Evolutionary conservation across 2,113 vertebrate species (phyloP).

Genomic region (Etia nguti): DNA sequence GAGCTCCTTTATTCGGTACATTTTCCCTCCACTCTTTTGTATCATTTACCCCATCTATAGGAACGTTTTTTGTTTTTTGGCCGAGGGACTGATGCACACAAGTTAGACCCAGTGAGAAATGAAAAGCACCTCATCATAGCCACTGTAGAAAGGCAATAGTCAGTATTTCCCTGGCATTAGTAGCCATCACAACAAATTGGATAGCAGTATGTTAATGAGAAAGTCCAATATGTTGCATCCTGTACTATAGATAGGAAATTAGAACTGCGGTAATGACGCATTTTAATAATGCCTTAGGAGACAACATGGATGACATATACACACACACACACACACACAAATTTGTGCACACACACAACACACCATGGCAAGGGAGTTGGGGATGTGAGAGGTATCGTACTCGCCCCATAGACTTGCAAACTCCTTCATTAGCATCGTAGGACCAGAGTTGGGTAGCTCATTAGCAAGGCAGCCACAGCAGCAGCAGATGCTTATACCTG

Average conservation of each 20-base stretch:
- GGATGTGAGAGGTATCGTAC: neutral
- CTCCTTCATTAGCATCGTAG: conserved; percentile 29
- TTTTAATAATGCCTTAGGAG: neutral
- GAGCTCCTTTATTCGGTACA: neutral
- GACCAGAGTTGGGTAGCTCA: neutral
- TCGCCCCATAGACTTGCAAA: neutral
- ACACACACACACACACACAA: neutral
- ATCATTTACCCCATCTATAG: neutral
- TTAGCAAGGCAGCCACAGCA: neutral
- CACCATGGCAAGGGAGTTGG: neutral
- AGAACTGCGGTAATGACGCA: neutral
- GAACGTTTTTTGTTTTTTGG: neutral
- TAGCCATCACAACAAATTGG: neutral
- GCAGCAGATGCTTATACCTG: neutral
- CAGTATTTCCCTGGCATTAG: neutral
- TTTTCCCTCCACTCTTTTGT: neutral
- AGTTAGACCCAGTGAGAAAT: neutral
- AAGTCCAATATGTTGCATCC: neutral
- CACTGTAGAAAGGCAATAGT: neutral
- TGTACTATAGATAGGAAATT: neutral
- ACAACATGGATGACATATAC: neutral
- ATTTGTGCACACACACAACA: neutral
- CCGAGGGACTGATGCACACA: neutral
- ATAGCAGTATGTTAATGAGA: neutral
- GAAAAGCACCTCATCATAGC: neutral